Evolutionary conservation across 2,888 invertebrate genomes (phyloP), one percentile per base, ranked within the genome.

Genomic region (Poecilobothrus nobilitatus): DNA sequence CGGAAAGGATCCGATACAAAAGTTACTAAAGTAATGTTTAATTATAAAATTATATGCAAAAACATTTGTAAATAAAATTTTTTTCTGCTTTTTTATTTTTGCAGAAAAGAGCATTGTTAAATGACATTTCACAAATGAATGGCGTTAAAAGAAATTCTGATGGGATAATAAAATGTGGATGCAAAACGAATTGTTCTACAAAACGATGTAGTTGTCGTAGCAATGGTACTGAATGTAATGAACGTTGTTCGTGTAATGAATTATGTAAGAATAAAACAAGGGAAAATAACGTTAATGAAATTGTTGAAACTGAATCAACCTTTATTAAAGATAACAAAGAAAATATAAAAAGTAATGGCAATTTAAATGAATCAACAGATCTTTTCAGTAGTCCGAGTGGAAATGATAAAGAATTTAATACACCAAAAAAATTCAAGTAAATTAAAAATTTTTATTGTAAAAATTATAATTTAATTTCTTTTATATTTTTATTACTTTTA

Each of bases 131-230:
- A 33, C 6, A 33, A 64, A 15, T 8, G 15, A 7, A 18, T 27
- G 27, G 18, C 12, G 65, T 78, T 1, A 89, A 89, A 78, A 83
- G 88, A 34, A 80, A 83, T 63, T 85, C 84, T 2, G 86, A 87
- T 75, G 88, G 87, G 1, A 78, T 84, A 0, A 76, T 84, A 20
- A 85, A 84, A 75, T 89, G 90, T 79, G 77, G 81, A 0, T 89
- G 89, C 73, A 86, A 86, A 76, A 27, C 18, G 2, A 82, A 83
- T 66, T 89, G 89, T 75, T 77, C 81, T 70, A 84, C 83, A 53
- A 84, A 84, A 74, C 76, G 85, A 68, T 89, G 89, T 78, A 84
- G 86, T 21, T 89, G 89, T 72, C 83, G 84, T 7, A 88, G 87
- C 78, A 75, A 83, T 1, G 80, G 78, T 4, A 73, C 74, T 61